A percentile compares a stretch with the other conserved stretches of the same genome.
phyloP scores from a whole-genome alignment of 2,888 invertebrate genomes.

The Campoplex capitator region DNA sequence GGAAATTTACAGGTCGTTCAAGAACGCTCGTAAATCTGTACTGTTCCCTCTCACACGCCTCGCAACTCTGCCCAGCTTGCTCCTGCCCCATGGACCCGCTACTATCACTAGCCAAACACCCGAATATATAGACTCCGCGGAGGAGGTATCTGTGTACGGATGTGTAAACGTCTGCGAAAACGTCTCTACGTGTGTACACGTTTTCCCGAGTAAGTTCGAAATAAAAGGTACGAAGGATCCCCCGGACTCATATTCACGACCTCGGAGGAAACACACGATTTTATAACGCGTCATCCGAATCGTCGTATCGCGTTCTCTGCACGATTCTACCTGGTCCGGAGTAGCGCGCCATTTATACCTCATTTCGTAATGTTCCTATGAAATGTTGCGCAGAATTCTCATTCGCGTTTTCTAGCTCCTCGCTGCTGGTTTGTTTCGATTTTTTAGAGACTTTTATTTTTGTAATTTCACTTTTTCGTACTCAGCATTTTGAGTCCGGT shows the following conservation, averaged over 20 bases:
- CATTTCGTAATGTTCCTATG: slow-evolving; percentile 40
- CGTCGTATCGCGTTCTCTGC: slow-evolving; percentile 51
- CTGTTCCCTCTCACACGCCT: slow-evolving; percentile 54
- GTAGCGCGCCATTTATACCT: slow-evolving; percentile 19
- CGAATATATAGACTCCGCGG: background rate
- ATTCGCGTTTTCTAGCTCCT: background rate
- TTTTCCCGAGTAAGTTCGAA: slow-evolving; percentile 10
- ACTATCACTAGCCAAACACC: slow-evolving; percentile 9
- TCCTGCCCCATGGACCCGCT: slow-evolving; percentile 53
- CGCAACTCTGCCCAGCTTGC: slow-evolving; percentile 56
- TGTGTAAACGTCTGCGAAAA: background rate
- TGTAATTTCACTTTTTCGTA: background rate
- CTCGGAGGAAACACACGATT: slow-evolving; percentile 33
- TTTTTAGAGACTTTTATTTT: background rate
- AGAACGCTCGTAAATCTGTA: slow-evolving; percentile 76
- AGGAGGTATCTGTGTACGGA: background rate
- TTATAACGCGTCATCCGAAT: slow-evolving; percentile 56
- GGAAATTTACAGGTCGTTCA: slow-evolving; percentile 76
- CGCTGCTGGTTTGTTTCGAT: background rate
- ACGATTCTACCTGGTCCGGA: slow-evolving; percentile 11
- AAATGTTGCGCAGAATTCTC: background rate
- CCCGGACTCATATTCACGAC: slow-evolving; percentile 18
- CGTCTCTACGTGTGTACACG: background rate
- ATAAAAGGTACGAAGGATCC: slow-evolving; percentile 37
- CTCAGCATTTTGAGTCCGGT: background rate